These are phyloP conservation scores for Hemiscyllium ocellatum DNA, from an alignment of 2,113 vertebrate species.

Conservation along the genomic window DNA sequence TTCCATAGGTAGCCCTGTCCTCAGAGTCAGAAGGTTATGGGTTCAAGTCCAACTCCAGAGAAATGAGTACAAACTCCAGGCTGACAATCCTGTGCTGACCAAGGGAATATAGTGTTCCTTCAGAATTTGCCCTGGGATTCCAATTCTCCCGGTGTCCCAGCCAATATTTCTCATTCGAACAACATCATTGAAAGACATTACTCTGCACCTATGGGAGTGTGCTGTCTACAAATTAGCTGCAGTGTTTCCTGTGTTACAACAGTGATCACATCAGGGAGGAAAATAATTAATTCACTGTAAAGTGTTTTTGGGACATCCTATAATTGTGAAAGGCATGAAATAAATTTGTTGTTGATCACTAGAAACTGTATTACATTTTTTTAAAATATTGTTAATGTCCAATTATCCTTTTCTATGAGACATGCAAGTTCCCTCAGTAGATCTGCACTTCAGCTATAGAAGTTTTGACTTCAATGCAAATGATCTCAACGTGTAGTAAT, in stretches of 20 bases:
- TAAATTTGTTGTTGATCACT: neutral
- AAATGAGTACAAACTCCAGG: neutral
- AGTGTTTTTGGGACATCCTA: neutral
- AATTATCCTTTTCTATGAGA: neutral
- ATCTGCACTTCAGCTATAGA: neutral
- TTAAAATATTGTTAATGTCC: neutral
- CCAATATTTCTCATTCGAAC: neutral
- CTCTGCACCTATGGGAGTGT: neutral
- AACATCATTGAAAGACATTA: neutral
- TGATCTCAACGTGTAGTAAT: neutral
- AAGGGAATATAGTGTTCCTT: neutral
- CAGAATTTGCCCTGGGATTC: too few species aligned
- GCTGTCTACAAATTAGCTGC: neutral
- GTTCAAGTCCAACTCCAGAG: neutral
- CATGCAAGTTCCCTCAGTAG: neutral
- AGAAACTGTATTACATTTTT: neutral
- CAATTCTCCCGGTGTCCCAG: neutral
- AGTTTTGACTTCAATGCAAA: neutral
- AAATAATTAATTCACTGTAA: neutral
- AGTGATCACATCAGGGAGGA: too few species aligned
- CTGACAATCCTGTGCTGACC: too few species aligned
- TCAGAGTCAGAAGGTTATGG: too few species aligned
- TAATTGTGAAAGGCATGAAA: neutral
- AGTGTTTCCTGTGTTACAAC: neutral
- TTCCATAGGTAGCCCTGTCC: neutral